These are phyloP conservation scores for Ptilonorhynchus violaceus DNA, from an alignment of 2,113 vertebrate species.

Conservation along the genomic window DNA sequence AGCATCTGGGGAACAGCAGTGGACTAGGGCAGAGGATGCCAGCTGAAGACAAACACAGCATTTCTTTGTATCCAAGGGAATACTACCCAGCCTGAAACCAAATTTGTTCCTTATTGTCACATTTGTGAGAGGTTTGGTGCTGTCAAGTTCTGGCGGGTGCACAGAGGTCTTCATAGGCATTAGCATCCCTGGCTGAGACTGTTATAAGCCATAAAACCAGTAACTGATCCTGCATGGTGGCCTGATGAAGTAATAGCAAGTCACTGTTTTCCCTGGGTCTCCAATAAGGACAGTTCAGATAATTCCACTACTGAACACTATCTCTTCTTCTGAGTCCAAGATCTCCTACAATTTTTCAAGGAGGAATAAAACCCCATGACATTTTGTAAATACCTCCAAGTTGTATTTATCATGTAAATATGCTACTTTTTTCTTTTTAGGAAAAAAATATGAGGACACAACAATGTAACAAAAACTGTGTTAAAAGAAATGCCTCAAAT, in stretches of 20 bases:
- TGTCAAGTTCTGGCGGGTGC: not conserved
- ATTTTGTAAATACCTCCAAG: not conserved
- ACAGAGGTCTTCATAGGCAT: not conserved
- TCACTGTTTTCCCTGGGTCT: not conserved
- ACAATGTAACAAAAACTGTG: not conserved
- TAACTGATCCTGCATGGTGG: not conserved
- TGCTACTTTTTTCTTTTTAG: not conserved
- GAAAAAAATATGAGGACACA: rapidly evolving
- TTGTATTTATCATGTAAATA: not conserved
- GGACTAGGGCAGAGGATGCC: not conserved
- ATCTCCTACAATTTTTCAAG: not conserved
- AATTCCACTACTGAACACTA: not conserved
- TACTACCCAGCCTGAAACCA: not conserved
- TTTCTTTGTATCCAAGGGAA: not conserved
- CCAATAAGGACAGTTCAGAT: not conserved
- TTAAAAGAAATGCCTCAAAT: not conserved
- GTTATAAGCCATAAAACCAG: not conserved
- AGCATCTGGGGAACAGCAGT: not conserved
- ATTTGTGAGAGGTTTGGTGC: not conserved
- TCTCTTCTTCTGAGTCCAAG: not conserved
- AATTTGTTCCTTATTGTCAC: not conserved
- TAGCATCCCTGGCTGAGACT: not conserved
- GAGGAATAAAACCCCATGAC: not conserved
- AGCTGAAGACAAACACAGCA: not conserved
- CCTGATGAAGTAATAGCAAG: not conserved